Evolutionary conservation across 2,888 invertebrate species (phyloP).

Genomic region (Drosophila antonietae): DNA sequence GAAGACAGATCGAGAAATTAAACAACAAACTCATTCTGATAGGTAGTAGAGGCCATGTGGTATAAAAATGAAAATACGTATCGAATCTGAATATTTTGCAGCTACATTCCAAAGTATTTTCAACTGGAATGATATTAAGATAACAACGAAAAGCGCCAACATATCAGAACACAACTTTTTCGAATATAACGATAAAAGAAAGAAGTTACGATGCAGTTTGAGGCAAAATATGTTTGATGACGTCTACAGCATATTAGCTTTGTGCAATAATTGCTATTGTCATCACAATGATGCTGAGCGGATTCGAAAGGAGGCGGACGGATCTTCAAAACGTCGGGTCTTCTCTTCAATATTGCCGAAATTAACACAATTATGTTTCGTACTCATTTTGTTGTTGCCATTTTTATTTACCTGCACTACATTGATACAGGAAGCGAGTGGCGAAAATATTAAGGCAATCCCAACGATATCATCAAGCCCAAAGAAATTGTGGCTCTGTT

Average conservation of each 20-base stretch:
- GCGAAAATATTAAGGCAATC: conserved; percentile 20
- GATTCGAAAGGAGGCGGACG: neutral
- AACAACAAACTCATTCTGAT: conserved; percentile 2
- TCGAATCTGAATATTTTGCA: conserved; percentile 36
- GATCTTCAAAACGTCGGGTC: neutral
- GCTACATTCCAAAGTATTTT: conserved; percentile 34
- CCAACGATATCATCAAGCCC: conserved; percentile 17
- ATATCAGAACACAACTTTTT: neutral
- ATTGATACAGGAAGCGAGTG: conserved; percentile 39
- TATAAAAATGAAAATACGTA: conserved; percentile 60
- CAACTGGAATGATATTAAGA: conserved; percentile 16
- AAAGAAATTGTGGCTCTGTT: neutral
- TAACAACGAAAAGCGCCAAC: conserved; percentile 3
- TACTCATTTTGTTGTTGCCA: conserved; percentile 52
- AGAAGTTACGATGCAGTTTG: neutral
- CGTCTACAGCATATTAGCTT: neutral
- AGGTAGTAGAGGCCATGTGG: conserved; percentile 49
- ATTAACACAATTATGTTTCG: conserved; percentile 53
- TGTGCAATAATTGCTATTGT: neutral
- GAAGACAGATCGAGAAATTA: conserved; percentile 2
- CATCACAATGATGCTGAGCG: neutral
- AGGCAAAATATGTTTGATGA: neutral
- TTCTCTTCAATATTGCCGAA: conserved; percentile 29
- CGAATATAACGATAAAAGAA: neutral
- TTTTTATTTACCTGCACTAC: conserved; percentile 40